Percentiles rank a stretch among this genome's conserved stretches.
These are phyloP conservation scores for Numida meleagris DNA, from an alignment of 2,113 vertebrate genomes.

Conservation along the genomic window DNA sequence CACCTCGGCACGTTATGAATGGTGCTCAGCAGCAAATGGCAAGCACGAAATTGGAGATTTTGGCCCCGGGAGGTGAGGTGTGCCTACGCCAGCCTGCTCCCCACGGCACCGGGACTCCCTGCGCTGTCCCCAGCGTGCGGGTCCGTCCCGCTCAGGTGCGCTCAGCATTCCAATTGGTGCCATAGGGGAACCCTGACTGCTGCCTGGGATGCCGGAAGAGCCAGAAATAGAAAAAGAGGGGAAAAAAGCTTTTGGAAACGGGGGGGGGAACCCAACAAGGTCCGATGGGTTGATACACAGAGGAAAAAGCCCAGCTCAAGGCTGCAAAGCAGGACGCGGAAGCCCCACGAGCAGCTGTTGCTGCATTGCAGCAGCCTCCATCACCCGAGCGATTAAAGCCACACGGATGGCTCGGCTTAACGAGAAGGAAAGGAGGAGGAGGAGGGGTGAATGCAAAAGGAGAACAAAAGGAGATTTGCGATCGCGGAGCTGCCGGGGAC, in stretches of 20 bases:
- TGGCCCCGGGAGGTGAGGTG: rapidly evolving
- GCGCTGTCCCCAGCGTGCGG: rapidly evolving
- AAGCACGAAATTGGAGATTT: rapidly evolving
- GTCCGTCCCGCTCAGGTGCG: rapidly evolving
- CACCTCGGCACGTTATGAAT: rapidly evolving
- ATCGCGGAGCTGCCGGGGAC: neutral
- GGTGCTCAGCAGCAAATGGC: rapidly evolving
- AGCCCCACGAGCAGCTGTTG: neutral
- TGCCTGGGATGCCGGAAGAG: neutral
- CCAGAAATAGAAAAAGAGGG: rapidly evolving
- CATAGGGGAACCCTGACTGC: neutral
- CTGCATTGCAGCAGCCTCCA: slow-evolving; percentile 64
- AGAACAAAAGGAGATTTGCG: neutral
- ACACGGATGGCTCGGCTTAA: rapidly evolving
- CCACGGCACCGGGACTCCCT: rapidly evolving
- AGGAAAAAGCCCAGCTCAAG: neutral
- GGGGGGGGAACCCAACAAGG: neutral
- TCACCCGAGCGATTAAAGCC: neutral
- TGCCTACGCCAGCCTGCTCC: rapidly evolving
- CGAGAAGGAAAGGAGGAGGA: rapidly evolving
- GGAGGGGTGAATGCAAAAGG: neutral
- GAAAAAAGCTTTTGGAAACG: neutral
- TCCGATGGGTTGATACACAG: neutral
- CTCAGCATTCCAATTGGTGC: neutral
- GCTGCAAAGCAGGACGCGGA: neutral